phyloP scores from a whole-genome alignment of 2,888 invertebrate genomes.

The Rhorus exstirpatorius region DNA sequence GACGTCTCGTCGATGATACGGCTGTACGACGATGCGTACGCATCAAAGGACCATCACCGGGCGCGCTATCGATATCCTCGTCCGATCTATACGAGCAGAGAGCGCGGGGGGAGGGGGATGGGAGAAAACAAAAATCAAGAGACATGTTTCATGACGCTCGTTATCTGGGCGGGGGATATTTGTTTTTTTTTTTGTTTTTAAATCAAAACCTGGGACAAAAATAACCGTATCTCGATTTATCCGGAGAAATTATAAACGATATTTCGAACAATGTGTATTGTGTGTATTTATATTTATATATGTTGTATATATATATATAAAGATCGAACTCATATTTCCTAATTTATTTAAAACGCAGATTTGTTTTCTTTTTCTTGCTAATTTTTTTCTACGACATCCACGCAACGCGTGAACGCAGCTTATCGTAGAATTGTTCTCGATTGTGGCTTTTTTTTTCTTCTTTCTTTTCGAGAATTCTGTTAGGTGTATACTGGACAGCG shows the following conservation, averaged over 20 bases:
- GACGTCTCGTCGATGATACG: slow-evolving; percentile 79
- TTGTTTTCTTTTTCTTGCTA: background rate
- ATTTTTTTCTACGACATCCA: background rate
- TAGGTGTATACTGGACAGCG: no score
- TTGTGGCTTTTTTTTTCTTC: no score
- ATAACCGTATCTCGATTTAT: slow-evolving; percentile 44
- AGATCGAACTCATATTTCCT: slow-evolving; percentile 10
- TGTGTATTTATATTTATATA: slow-evolving; percentile 69
- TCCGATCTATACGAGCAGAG: slow-evolving; percentile 76
- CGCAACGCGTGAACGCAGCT: background rate
- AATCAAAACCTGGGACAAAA: slow-evolving; percentile 13
- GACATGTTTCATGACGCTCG: slow-evolving; percentile 4
- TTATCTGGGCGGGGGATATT: background rate
- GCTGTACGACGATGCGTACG: slow-evolving; percentile 78
- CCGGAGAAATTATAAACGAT: slow-evolving; percentile 31
- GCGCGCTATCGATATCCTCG: slow-evolving; percentile 65
- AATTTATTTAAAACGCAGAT: slow-evolving; percentile 2
- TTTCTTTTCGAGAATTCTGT: no score
- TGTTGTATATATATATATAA: background rate
- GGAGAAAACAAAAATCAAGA: slow-evolving; percentile 16
- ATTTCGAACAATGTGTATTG: slow-evolving; percentile 78
- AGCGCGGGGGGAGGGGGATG: no score
- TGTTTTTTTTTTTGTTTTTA: slow-evolving; percentile 2
- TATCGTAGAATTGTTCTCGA: background rate
- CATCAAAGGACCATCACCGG: slow-evolving; percentile 77